Evolutionary conservation across 2,888 invertebrate genomes (phyloP).

Genomic region (Barypeithes pellucidus): DNA sequence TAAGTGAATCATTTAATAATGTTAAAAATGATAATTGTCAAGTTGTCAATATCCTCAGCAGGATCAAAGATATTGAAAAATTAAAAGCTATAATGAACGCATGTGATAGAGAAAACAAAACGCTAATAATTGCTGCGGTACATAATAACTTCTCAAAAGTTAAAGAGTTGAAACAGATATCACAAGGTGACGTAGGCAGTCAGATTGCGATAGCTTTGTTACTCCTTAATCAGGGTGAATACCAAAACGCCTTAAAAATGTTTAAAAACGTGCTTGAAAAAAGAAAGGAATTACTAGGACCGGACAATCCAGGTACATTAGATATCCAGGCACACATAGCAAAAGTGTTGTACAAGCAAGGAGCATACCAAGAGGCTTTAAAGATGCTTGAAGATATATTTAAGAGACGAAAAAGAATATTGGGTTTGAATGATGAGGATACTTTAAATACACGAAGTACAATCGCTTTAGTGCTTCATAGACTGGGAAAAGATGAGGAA

Average conservation of each 20-base stretch:
- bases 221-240: too few relatives aligned
- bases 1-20: constrained; percentile 5
- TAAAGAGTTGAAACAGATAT: too few relatives aligned
- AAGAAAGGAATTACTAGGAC: too few relatives aligned
- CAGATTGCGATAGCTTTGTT: too few relatives aligned
- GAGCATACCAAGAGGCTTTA: constrained; percentile 52
- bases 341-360: constrained; percentile 41
- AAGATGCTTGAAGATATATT: constrained; percentile 39
- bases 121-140: constrained; percentile 2
- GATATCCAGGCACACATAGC: constrained; percentile 50
- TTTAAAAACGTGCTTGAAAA: too few relatives aligned
- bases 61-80: constrained; percentile 19
- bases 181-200: too few relatives aligned
- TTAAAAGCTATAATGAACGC: constrained; percentile 18
- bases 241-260: too few relatives aligned
- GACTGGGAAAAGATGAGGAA: constrained; percentile 49
- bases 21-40: constrained; percentile 7
- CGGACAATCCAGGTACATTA: constrained; percentile 36
- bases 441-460: constrained; percentile 50
- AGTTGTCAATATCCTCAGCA: constrained; percentile 13
- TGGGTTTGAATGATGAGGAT: constrained; percentile 39
- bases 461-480: constrained; percentile 47
- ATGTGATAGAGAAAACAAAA: constrained; percentile 10
- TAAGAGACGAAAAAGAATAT: not conserved
- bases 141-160: too few relatives aligned